Evolutionary conservation across 2,888 invertebrate genomes (phyloP).

Genomic region (Aphodius granarius): DNA sequence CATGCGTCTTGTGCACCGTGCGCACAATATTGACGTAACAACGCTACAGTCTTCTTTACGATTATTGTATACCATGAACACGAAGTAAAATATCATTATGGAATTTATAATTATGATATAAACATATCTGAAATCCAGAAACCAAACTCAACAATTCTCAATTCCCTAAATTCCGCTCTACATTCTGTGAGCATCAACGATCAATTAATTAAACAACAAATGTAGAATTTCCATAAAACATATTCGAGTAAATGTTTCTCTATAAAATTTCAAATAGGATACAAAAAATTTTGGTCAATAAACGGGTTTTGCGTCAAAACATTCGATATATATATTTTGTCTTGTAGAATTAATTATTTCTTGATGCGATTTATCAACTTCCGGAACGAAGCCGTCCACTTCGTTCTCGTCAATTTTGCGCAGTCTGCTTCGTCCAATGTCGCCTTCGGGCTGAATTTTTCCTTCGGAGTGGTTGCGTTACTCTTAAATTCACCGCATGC

Average conservation of each 20-base stretch:
- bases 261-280: neutral
- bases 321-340: neutral
- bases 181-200: neutral
- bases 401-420: slow-evolving; percentile 57
- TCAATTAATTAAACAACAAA: neutral
- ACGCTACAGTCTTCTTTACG: neutral
- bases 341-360: slow-evolving; percentile 40
- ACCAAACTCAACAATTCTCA: neutral
- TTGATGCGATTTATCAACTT: slow-evolving; percentile 56
- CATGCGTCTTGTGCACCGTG: neutral
- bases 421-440: slow-evolving; percentile 52
- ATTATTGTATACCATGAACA: neutral
- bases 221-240: neutral
- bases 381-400: slow-evolving; percentile 65
- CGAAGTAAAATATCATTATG: neutral
- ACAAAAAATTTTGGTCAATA: neutral
- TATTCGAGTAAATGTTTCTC: neutral
- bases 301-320: neutral
- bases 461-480: slow-evolving; percentile 51
- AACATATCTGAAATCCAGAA: neutral
- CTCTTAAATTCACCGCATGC: slow-evolving; percentile 54
- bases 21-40: neutral
- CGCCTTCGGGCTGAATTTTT: slow-evolving; percentile 49
- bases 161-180: neutral
- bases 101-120: neutral